Base-by-base conservation (phyloP, 2,113 vertebrate species). In the Tursiops truncatus region DNA sequence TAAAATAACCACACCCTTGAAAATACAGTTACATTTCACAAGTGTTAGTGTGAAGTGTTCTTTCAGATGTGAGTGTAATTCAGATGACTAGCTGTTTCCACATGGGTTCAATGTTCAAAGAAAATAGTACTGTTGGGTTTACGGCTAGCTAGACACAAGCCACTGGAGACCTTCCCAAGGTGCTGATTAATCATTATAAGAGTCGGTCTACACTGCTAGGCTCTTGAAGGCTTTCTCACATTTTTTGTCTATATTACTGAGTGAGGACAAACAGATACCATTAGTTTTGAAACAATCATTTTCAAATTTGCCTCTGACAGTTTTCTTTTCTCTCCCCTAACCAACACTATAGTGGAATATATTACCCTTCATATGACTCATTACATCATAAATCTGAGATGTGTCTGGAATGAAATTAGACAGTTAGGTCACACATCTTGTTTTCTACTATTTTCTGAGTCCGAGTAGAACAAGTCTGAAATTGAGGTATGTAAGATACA, bases 401-500 rank as follows among this genome's bases (percentile, higher is more conserved):
- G 25, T 60, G 56, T 85, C 80, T 82, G 50, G 47, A 12, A 36
- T 41, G 41, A n/a, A 21, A 60, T 58, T 86, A 82, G 15, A 77
- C 41, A 14, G 97, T 98, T 53, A 74, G 82, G 73, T 98, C 97
- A 96, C 96, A 97, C 88, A 97, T 98, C 77, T 94, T 96, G 79
- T 94, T 96, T 98, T 98, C 98, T 13, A 92, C 41, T 96, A 93
- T 84, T 80, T 98, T 98, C 12, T 97, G 98, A 56, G 97, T 98
- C 86, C 98, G 98, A 44, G 95, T 95, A 62, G 97, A 41, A 1
- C 98, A 95, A 97, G 98, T 97, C 97, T 98, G 99, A 97, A 99
- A 99, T 86, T 99, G 99, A 0, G 99, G 99, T 98, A 99, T 76
- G 8, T 99, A 99, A 1, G 99, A 98, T 6, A 98, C 95, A 76